phyloP scores from a whole-genome alignment of 2,797 vertebrate genomes.

The Synanceia verrucosa region DNA sequence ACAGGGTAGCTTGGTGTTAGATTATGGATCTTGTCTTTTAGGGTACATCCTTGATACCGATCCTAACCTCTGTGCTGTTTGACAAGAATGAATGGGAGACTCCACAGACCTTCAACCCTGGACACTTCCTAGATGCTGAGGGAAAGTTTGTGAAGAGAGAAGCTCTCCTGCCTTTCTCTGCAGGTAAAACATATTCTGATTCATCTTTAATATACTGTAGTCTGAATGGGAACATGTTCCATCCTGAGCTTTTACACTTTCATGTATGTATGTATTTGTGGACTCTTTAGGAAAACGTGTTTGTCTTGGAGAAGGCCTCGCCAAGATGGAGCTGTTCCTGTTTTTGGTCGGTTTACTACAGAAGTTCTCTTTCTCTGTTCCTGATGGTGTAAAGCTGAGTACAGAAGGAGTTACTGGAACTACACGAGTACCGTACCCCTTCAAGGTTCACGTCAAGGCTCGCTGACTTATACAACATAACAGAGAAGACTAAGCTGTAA shows the following conservation, averaged over 20 bases:
- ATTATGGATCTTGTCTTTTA: neutral
- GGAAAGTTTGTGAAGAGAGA: slow-evolving; percentile 85
- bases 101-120: slow-evolving; percentile 86
- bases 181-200: slow-evolving; percentile 68
- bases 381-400: slow-evolving; percentile 52
- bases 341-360: slow-evolving; percentile 80
- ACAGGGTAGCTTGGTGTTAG: neutral
- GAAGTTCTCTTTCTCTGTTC: slow-evolving; percentile 83
- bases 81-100: slow-evolving; percentile 87
- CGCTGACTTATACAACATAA: too few relatives aligned
- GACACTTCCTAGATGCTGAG: slow-evolving; percentile 85
- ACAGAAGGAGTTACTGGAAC: slow-evolving; percentile 68
- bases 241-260: neutral
- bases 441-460: slow-evolving; percentile 74
- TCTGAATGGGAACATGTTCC: neutral
- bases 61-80: slow-evolving; percentile 83
- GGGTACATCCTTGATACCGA: slow-evolving; percentile 60
- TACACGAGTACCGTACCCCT: slow-evolving; percentile 77
- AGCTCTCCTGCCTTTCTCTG: slow-evolving; percentile 81
- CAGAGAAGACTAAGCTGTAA: too few relatives aligned
- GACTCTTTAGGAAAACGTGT: slow-evolving; percentile 80
- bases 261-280: neutral
- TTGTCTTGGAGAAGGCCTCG: slow-evolving; percentile 86
- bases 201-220: neutral
- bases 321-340: slow-evolving; percentile 81